Evolutionary conservation across 2,113 vertebrate species (phyloP).

Genomic region (Antennarius striatus): DNA sequence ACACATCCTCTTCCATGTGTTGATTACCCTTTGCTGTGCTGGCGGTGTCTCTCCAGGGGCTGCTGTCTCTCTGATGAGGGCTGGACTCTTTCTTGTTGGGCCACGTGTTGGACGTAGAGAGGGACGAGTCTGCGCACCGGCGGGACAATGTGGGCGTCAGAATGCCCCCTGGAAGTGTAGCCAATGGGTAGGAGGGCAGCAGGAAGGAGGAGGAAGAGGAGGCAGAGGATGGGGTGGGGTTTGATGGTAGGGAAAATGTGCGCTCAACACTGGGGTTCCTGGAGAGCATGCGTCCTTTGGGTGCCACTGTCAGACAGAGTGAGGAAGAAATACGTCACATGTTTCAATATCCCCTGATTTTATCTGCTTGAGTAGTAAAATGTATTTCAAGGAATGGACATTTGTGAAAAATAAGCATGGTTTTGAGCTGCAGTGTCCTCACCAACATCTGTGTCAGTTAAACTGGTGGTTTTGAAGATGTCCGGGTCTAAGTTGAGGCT

Average conservation of each 20-base stretch:
- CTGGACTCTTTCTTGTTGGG: conserved; percentile 82
- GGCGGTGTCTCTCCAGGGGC: conserved; percentile 73
- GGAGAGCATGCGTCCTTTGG: conserved; percentile 76
- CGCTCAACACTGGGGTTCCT: conserved; percentile 79
- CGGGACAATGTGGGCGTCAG: conserved; percentile 77
- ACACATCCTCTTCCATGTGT: too few species aligned
- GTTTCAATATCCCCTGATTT: background rate
- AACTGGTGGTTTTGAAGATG: conserved; percentile 74
- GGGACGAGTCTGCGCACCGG: conserved; percentile 73
- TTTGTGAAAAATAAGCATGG: background rate
- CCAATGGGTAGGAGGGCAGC: conserved; percentile 85
- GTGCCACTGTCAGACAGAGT: conserved; percentile 58
- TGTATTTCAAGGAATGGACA: too few species aligned
- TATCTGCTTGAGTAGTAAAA: background rate
- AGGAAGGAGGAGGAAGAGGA: conserved; percentile 80
- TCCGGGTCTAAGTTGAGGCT: conserved; percentile 86
- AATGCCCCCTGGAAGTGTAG: conserved; percentile 75
- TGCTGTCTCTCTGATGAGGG: conserved; percentile 63
- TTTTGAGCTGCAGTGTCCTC: conserved; percentile 17
- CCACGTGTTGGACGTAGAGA: conserved; percentile 89
- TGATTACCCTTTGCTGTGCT: conserved; percentile 63
- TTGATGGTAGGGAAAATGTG: conserved; percentile 70
- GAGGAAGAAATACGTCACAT: background rate
- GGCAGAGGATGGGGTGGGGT: conserved; percentile 70
- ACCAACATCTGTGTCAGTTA: conserved; percentile 84